phyloP scores from a whole-genome alignment of 2,113 vertebrate species.

The Heptranchias perlo region DNA sequence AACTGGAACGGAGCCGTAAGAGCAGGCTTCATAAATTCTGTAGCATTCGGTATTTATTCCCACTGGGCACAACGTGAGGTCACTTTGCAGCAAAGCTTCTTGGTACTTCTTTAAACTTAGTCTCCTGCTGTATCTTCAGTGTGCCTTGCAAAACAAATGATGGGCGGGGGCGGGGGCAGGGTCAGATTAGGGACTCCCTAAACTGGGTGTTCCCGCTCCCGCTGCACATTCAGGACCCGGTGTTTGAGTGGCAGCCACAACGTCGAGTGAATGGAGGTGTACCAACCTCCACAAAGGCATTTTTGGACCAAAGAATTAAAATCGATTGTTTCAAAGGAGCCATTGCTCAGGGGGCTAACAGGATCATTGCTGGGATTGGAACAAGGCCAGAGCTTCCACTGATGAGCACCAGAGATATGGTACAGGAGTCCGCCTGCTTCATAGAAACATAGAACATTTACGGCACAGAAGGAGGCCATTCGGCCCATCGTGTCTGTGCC shows the following conservation, averaged over 20 bases:
- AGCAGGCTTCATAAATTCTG: no score
- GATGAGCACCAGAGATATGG: no score
- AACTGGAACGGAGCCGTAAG: no score
- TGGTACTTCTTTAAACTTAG: no score
- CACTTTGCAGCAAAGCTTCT: no score
- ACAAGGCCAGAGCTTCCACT: not conserved
- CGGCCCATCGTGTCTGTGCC: no score
- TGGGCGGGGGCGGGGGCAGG: not conserved
- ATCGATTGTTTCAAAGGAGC: not conserved
- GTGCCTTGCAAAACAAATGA: not conserved
- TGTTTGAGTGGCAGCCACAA: not conserved
- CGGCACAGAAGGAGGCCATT: no score
- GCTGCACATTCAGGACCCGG: no score
- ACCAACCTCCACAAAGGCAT: not conserved
- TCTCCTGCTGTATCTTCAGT: not conserved
- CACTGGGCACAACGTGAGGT: no score
- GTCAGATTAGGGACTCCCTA: not conserved
- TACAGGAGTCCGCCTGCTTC: not conserved
- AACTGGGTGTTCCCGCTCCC: not conserved
- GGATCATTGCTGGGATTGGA: not conserved
- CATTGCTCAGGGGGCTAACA: not conserved
- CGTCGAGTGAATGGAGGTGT: not conserved
- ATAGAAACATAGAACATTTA: no score
- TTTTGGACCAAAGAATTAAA: not conserved
- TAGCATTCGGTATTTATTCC: no score